phyloP scores from a whole-genome alignment of 2,888 invertebrate genomes.

The Orchestes rusci region DNA sequence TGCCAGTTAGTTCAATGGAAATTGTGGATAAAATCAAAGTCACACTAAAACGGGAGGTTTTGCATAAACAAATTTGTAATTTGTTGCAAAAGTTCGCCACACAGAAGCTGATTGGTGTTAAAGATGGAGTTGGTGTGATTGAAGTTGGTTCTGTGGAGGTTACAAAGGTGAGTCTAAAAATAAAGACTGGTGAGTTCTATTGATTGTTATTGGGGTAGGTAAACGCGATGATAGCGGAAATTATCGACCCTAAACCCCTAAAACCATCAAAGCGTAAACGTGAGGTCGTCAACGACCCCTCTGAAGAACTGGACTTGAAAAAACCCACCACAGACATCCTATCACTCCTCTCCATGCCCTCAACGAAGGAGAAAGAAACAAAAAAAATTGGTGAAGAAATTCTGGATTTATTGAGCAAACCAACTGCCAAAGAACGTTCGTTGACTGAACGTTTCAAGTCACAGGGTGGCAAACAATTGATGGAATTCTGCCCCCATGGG shows the following conservation, averaged over 20 bases:
- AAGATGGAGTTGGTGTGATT: slow-evolving; percentile 42
- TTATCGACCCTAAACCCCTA: slow-evolving; percentile 27
- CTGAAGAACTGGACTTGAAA: slow-evolving; percentile 48
- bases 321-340: no score
- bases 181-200: background rate
- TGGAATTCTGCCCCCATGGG: slow-evolving; percentile 96
- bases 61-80: slow-evolving; percentile 55
- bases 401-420: slow-evolving; percentile 84
- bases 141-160: slow-evolving; percentile 52
- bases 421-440: slow-evolving; percentile 92
- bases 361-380: slow-evolving; percentile 90
- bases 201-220: slow-evolving; percentile 8
- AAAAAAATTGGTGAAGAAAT: slow-evolving; percentile 96
- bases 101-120: slow-evolving; percentile 61
- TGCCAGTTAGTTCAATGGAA: slow-evolving; percentile 64
- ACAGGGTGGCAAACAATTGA: slow-evolving; percentile 81
- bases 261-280: slow-evolving; percentile 48
- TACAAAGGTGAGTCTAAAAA: slow-evolving; percentile 43
- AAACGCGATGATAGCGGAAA: slow-evolving; percentile 47
- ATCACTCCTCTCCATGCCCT: slow-evolving; percentile 89
- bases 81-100: slow-evolving; percentile 70
- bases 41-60: slow-evolving; percentile 44
- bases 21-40: slow-evolving; percentile 52
- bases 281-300: slow-evolving; percentile 40
- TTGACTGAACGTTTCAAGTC: slow-evolving; percentile 94